Base-by-base conservation (phyloP, 2,888 invertebrate species). In the Thumatha senex region DNA sequence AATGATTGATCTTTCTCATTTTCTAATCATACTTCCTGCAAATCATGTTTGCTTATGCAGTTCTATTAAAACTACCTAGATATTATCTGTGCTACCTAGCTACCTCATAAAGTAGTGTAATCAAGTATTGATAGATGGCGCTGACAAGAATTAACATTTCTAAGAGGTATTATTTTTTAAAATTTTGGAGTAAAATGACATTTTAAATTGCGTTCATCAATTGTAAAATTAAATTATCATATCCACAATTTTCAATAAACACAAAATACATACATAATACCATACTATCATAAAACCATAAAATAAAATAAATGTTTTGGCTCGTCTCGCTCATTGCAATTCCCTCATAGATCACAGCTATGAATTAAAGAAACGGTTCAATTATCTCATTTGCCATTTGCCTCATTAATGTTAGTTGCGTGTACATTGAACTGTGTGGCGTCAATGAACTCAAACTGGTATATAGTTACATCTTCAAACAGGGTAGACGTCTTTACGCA, bases 371-470 rank as follows among this genome's bases (percentile, higher is more conserved):
- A n/a, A 49, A 36, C 30, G 15, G 11, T 41, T 46, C 18, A 49
- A 51, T 43, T 38, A 24, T 10, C 35, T 41, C 36, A 50, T 41
- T 51, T 42, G 41, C 18, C 36, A 50, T 41, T 51, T 42, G 41
- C 18, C 14, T 46, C 43, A 53, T 43, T 39, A 43, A 40, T 52
- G 35, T 33, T 39, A 48, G 41, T 36, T 42, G 42, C n/a, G 48
- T 40, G 59, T 47, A 9, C 51, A 13, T 43, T 40, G 51, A 60
- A 43, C 60, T 53, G 31, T 35, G 7, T 15, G 0, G 8, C 51
- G 39, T 60, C 63, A 53, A 40, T 43, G 39, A 63, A 34, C 50
- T 43, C 13, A 35, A 35, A 50, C 44, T 33, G 43, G 48, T 47
- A 29, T 18, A 38, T 13, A 24, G n/a, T 7, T 12, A 18, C 18